Conservation (phyloP, 2,797 vertebrate genomes). For the Pitangus sulphuratus region DNA sequence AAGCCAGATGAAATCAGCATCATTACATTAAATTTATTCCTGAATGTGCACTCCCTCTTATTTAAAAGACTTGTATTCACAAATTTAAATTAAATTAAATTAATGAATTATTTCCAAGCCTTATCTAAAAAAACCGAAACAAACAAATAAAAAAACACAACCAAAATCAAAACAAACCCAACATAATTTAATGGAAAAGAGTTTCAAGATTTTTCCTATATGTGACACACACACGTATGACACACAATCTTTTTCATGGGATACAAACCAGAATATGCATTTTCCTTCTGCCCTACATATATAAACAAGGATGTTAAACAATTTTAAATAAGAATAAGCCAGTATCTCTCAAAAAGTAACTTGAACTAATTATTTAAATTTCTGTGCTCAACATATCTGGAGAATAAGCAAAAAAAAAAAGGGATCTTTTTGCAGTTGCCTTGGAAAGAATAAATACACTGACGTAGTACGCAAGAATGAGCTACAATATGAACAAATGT, state of each 20-base stretch:
- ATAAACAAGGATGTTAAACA: background rate
- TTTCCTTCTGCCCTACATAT: background rate
- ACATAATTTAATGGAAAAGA: background rate
- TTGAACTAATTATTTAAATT: background rate
- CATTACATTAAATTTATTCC: background rate
- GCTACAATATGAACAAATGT: background rate
- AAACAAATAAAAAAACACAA: background rate
- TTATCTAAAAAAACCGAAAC: background rate
- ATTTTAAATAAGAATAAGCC: background rate
- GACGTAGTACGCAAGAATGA: background rate
- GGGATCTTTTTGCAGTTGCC: background rate
- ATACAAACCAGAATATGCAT: background rate
- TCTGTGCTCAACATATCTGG: background rate
- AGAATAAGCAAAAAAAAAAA: background rate
- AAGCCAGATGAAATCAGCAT: background rate
- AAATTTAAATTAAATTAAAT: background rate
- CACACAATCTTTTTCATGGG: background rate
- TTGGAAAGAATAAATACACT: background rate
- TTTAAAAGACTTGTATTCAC: background rate
- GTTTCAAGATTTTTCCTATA: background rate
- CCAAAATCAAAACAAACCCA: background rate
- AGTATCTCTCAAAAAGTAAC: background rate
- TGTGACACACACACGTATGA: too few relatives aligned
- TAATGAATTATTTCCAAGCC: background rate
- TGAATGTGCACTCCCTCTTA: background rate